A percentile compares a stretch with the other conserved stretches of the same genome.
phyloP scores from a whole-genome alignment of 1,140 invertebrate species.

The Tigriopus japonicus region DNA sequence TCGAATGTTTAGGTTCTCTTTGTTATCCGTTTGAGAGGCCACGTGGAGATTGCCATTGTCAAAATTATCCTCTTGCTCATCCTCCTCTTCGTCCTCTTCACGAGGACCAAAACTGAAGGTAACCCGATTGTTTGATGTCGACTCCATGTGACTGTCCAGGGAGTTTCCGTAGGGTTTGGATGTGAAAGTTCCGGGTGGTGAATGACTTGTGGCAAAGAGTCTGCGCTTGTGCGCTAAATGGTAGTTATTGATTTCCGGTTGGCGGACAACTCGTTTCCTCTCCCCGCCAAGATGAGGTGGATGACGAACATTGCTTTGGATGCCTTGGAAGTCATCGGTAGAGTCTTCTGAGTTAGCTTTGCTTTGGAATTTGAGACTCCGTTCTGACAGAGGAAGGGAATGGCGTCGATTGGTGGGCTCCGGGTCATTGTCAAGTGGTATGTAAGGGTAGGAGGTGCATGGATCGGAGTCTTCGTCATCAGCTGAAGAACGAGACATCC shows the following conservation, averaged over 20 bases:
- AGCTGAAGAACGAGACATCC: conserved; percentile 8
- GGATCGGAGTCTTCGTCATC: conserved; percentile 8
- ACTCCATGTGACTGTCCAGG: background rate
- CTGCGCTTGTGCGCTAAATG: background rate
- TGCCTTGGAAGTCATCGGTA: background rate
- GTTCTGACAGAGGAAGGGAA: background rate
- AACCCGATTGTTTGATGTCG: background rate
- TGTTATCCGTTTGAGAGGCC: conserved; percentile 3
- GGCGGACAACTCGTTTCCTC: too few species aligned
- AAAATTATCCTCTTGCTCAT: conserved; percentile 2
- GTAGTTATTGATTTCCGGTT: too few species aligned
- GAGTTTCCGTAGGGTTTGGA: background rate
- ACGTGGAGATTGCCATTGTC: background rate
- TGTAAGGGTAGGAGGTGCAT: conserved; percentile 1
- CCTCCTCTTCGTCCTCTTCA: conserved; percentile 2
- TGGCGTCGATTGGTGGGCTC: background rate
- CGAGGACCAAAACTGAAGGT: background rate
- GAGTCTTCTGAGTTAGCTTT: background rate
- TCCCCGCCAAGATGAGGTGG: too few species aligned
- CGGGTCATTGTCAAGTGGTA: background rate
- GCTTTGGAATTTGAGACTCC: background rate
- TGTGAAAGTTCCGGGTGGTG: background rate
- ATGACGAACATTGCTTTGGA: background rate
- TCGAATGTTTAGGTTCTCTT: conserved; percentile 15
- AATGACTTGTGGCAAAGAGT: background rate